A percentile compares a stretch with the other conserved stretches of the same genome.
Evolutionary conservation across 1,140 invertebrate genomes (phyloP).

Genomic region (Pomacea maculata): DNA sequence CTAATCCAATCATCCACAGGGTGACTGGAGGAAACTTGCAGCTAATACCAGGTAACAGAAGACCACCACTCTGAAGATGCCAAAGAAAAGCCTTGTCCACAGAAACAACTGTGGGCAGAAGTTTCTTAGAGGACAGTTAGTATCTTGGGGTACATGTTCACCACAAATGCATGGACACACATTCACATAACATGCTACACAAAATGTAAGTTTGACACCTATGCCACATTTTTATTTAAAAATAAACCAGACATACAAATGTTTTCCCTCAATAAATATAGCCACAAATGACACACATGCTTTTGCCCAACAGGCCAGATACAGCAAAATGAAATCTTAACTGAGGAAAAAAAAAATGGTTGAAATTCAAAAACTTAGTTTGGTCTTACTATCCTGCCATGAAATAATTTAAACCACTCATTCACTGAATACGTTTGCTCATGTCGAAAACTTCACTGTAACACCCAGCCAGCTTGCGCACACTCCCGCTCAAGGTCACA

Average conservation of each 20-base stretch:
- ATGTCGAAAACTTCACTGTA: not conserved
- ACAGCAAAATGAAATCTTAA: not conserved
- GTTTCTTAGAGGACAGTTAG: no score
- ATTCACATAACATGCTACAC: not conserved
- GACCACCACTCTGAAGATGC: no score
- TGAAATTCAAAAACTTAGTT: not conserved
- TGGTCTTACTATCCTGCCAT: not conserved
- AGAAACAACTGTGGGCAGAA: no score
- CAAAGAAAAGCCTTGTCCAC: no score
- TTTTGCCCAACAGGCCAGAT: not conserved
- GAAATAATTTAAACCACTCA: constrained; percentile 1
- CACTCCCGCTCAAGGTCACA: no score
- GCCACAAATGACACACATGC: constrained; percentile 2
- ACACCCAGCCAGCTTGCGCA: not conserved
- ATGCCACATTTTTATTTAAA: constrained; percentile 6
- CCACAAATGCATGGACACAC: constrained; percentile 1
- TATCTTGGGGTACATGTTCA: not conserved
- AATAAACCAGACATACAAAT: not conserved
- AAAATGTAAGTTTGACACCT: not conserved
- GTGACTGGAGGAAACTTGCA: no score
- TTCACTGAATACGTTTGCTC: not conserved
- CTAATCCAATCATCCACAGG: no score
- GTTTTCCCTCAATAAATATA: constrained; percentile 7
- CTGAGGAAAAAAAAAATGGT: not conserved
- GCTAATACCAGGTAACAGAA: no score